Evolutionary conservation across 2,888 invertebrate species (phyloP), one percentile per base, ranked within the genome.

Genomic region (Cheilosia scutellata): DNA sequence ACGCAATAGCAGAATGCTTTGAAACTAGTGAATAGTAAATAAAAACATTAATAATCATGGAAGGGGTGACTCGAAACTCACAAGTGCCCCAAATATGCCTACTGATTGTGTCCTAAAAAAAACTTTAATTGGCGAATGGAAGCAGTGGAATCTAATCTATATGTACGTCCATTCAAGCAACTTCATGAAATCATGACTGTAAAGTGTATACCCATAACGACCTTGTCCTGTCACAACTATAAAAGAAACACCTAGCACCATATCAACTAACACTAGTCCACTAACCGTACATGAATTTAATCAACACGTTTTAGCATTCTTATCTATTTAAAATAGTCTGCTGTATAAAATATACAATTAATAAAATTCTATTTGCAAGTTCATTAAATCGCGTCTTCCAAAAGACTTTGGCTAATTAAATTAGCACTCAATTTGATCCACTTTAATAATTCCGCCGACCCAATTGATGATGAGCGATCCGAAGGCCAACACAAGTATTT

Each of bases 381-480:
- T 68, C 9, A 60, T 68, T 55, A 40, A 76, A 60, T 70, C 27
- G 27, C 55, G 37, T 20, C 20, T 47, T 13, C 37, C 51, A 13
- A 51, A 29, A 60, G 33, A 53, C 40, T 31, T 62, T 16, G 16
- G 29, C 70, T 49, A 71, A 78, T 78, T 71, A 37, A 63, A 78
- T 78, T 78, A 78, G 40, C 78, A 20, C 70, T 16, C 37, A 13
- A 37, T 71, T 71, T 31, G 62, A 57, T 55, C 31, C 47, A 53
- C 40, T 63, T 68, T 58, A 49, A 60, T 13, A 37, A n/a, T 42
- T 49, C 37, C 55, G 55, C 47, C 47, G 27, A 65, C 55, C 40
- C 49, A 20, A 49, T 65, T 57, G 37, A 49, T 27, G 29, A 40
- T 29, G 42, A 42, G n/a, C 4, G 27, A 4, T 51, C 3, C 7